Evolutionary conservation across 2,888 invertebrate genomes (phyloP).

Genomic region (Drosophila formosana): DNA sequence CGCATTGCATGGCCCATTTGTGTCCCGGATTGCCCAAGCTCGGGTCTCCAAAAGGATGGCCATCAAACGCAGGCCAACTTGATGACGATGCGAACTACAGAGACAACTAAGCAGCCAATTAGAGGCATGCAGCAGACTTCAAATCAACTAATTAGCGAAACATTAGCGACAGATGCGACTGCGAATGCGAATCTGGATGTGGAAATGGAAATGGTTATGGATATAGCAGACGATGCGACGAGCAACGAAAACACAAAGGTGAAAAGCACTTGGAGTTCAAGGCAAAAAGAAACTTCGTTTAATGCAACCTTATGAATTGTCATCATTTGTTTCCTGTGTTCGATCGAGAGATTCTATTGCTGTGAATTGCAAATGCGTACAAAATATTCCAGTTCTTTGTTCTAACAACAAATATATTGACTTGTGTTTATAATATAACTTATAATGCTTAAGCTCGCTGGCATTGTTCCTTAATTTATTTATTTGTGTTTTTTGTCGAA

Average conservation of each 20-base stretch:
- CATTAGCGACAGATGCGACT: constrained; percentile 37
- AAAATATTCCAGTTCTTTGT: too few species aligned
- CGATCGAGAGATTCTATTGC: too few species aligned
- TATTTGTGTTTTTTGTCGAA: too few species aligned
- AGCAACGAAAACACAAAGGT: constrained; percentile 2
- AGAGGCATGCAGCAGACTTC: constrained; percentile 46
- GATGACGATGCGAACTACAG: constrained; percentile 13
- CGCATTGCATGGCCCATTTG: constrained; percentile 45
- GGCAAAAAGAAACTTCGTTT: neutral
- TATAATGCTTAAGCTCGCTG: too few species aligned
- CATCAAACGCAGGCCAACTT: constrained; percentile 24
- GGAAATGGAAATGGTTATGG: neutral
- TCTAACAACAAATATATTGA: too few species aligned
- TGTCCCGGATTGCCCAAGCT: constrained; percentile 14
- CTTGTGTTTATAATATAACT: too few species aligned
- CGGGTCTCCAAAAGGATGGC: constrained; percentile 27
- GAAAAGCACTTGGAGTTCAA: neutral
- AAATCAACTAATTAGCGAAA: constrained; percentile 44
- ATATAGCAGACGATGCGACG: neutral
- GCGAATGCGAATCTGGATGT: neutral
- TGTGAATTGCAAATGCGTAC: too few species aligned
- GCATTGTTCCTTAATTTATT: too few species aligned
- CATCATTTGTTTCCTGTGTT: too few species aligned
- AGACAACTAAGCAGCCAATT: constrained; percentile 47
- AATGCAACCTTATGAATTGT: neutral